Percentiles rank a stretch among this genome's conserved stretches.
Conservation (phyloP, 2,888 invertebrate species). For the Caenorhabditis afra region DNA sequence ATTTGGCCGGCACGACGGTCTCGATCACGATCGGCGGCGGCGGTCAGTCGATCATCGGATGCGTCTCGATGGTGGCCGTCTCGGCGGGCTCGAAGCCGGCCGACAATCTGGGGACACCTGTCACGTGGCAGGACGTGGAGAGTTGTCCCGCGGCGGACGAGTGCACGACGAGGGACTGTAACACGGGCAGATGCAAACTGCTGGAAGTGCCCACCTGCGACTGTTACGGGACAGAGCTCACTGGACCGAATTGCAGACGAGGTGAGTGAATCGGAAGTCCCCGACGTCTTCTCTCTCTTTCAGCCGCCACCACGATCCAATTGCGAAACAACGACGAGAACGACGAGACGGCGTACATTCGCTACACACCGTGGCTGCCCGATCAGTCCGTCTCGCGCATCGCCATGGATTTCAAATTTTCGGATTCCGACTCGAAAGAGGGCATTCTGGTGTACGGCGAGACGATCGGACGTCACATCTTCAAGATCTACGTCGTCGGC, state of each 20-base stretch:
- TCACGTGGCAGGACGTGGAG: constrained; percentile 55
- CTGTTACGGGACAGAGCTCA: constrained; percentile 65
- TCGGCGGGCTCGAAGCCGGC: constrained; percentile 22
- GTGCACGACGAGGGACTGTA: constrained; percentile 64
- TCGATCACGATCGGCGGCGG: constrained; percentile 60
- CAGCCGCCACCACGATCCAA: constrained; percentile 39
- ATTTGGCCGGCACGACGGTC: constrained; percentile 48
- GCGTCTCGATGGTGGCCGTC: constrained; percentile 62
- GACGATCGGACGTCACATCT: constrained; percentile 18
- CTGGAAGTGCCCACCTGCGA: constrained; percentile 69
- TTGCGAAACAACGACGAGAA: constrained; percentile 61
- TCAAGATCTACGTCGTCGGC: constrained; percentile 63
- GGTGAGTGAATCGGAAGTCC: too few relatives aligned
- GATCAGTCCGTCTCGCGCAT: constrained; percentile 46
- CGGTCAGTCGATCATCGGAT: constrained; percentile 63
- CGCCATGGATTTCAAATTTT: constrained; percentile 62
- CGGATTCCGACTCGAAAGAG: constrained; percentile 54
- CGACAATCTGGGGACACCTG: constrained; percentile 7
- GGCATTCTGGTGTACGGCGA: constrained; percentile 61
- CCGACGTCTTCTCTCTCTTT: too few relatives aligned
- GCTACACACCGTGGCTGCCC: constrained; percentile 53
- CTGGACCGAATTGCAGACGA: constrained; percentile 67
- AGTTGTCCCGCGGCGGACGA: constrained; percentile 52
- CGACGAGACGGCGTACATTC: constrained; percentile 44
- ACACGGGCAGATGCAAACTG: constrained; percentile 59